phyloP scores from a whole-genome alignment of 1,140 invertebrate genomes.

The Drosophila sucinea region DNA sequence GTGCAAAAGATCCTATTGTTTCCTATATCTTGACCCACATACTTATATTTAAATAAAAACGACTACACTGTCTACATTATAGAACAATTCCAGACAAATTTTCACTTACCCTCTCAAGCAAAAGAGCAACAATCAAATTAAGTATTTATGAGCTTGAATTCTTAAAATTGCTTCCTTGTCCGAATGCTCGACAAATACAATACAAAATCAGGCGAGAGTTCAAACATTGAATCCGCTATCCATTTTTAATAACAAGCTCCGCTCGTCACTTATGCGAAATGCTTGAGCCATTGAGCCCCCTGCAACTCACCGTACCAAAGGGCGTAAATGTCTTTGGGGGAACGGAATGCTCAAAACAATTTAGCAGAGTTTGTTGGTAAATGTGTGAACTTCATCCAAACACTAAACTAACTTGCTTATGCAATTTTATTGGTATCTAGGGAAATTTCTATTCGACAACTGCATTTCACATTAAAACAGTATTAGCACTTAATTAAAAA shows the following conservation, averaged over 20 bases:
- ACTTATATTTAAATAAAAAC: conserved; percentile 7
- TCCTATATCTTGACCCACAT: neutral
- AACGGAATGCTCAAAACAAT: conserved; percentile 56
- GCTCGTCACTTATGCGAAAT: conserved; percentile 27
- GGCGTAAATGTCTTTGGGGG: conserved; percentile 47
- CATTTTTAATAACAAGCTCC: conserved; percentile 24
- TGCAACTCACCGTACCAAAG: conserved; percentile 46
- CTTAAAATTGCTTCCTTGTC: conserved; percentile 15
- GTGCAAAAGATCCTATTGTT: too few species aligned
- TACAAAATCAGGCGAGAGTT: conserved; percentile 20
- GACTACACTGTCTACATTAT: neutral
- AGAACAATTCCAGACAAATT: conserved; percentile 6
- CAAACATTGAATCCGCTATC: conserved; percentile 20
- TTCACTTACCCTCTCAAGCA: conserved; percentile 3
- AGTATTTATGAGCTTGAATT: conserved; percentile 10
- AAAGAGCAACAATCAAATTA: neutral
- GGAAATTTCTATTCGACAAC: conserved; percentile 54
- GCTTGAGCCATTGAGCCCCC: conserved; percentile 17
- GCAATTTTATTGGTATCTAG: conserved; percentile 53
- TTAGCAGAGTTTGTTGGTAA: conserved; percentile 37
- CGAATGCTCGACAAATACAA: conserved; percentile 14
- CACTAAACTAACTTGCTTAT: conserved; percentile 34
- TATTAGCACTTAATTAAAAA: conserved; percentile 55
- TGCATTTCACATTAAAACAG: conserved; percentile 51
- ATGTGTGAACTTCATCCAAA: conserved; percentile 33